Evolutionary conservation across 2,888 invertebrate species (phyloP), one percentile per base, ranked within the genome.

Genomic region (Lacanobia wlatinum): DNA sequence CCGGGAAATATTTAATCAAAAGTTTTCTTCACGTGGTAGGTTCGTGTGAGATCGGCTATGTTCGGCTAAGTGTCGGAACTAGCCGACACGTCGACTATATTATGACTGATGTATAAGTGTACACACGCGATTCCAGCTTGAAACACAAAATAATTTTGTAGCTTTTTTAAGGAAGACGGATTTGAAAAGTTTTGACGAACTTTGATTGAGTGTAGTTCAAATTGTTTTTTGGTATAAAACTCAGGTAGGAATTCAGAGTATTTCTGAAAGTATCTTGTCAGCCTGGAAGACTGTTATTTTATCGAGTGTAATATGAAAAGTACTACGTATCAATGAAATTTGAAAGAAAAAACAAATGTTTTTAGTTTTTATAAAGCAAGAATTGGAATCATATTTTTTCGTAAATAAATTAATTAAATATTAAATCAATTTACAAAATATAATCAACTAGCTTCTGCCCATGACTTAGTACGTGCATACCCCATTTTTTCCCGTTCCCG

Each of bases 61-160:
- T 48, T 75, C 66, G 62, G 76, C 28, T n/a, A 40, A 14, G 43
- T 46, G 58, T 65, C 65, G 62, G 64, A 52, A 63, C 68, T 61
- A 62, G 16, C 58, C 62, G 61, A 78, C 68, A 56, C 34, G 78
- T 65, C 58, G 63, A 23, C 28, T 83, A 48, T 65, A 34, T 34
- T 34, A 53, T 65, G 80, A 73, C 62, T 67, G 74, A 79, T 68
- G 43, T 73, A 62, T 53, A 62, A 66, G 83, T 43, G 53, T 10
- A 48, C 58, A 61, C 78, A 64, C 59, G 73, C 73, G 62, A 83
- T 56, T 28, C 23, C 21, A 56, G 34, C 64, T 59, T 56, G 46
- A 48, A 55, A 23, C 43, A 23, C 12, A 66, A 34, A 63, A 59
- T 58, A 66, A 52, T 55, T 78, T 70, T 78, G 9, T 23, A 23